Conservation (phyloP, 2,113 vertebrate genomes). For the Camelus dromedarius region DNA sequence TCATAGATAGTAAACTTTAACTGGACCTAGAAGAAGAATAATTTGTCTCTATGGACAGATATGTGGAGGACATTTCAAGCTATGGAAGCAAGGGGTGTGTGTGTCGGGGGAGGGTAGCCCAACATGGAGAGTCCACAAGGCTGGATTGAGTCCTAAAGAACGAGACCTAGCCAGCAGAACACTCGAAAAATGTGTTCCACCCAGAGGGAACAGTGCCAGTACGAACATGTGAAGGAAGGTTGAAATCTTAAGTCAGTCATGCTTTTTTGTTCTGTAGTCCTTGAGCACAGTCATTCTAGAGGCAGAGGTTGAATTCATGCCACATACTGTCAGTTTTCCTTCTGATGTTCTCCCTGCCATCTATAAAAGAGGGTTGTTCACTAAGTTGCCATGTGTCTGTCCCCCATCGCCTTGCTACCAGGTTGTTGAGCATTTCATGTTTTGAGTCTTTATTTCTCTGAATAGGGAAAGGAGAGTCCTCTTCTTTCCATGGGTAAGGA, state of each 20-base stretch:
- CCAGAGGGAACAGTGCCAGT: not conserved
- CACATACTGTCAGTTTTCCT: not conserved
- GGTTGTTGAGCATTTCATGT: not conserved
- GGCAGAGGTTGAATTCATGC: not conserved
- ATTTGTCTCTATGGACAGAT: conserved; percentile 44
- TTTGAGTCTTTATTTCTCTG: conserved; percentile 10
- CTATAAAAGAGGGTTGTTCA: not conserved
- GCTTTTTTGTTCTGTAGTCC: not conserved
- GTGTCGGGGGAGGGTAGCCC: not conserved
- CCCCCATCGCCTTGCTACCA: not conserved
- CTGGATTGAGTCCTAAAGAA: not conserved
- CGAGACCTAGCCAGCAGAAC: not conserved
- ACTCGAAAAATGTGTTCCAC: not conserved
- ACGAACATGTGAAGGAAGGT: not conserved
- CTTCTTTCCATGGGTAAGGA: not conserved
- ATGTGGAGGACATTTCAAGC: not conserved
- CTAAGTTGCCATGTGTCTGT: not conserved
- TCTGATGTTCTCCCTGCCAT: not conserved
- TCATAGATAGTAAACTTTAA: conserved; percentile 5
- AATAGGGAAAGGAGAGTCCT: not conserved
- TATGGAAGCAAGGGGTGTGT: not conserved
- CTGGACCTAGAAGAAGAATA: not conserved
- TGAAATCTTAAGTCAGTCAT: not conserved
- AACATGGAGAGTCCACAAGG: not conserved
- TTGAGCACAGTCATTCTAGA: not conserved